Percentiles rank a stretch among this genome's conserved stretches.
Evolutionary conservation across 2,888 invertebrate species (phyloP).

Genomic region (Parnassius mnemosyne): DNA sequence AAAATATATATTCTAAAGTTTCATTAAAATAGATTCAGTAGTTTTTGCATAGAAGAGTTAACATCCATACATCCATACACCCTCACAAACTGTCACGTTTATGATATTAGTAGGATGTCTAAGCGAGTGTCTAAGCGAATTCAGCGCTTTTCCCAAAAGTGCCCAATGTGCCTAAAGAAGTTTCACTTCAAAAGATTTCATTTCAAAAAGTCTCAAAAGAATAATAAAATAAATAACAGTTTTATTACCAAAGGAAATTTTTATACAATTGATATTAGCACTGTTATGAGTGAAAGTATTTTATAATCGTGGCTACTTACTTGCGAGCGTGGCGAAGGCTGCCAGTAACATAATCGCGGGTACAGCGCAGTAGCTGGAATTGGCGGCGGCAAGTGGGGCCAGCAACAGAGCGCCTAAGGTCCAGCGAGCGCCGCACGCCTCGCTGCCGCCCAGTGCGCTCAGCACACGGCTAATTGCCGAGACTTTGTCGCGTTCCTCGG

Average conservation of each 20-base stretch:
- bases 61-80: too few relatives aligned
- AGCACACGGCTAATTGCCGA: slow-evolving; percentile 56
- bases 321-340: slow-evolving; percentile 73
- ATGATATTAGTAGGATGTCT: too few relatives aligned
- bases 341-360: slow-evolving; percentile 78
- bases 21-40: too few relatives aligned
- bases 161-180: too few relatives aligned
- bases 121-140: too few relatives aligned
- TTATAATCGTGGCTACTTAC: slow-evolving; percentile 49
- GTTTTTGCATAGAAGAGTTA: too few relatives aligned
- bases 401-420: slow-evolving; percentile 80
- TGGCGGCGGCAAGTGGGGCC: slow-evolving; percentile 80
- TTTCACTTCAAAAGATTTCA: neutral
- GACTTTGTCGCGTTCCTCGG: slow-evolving; percentile 42
- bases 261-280: neutral
- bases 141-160: too few relatives aligned
- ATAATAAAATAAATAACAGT: neutral
- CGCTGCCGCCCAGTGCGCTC: slow-evolving; percentile 48
- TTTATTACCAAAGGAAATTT: neutral
- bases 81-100: too few relatives aligned
- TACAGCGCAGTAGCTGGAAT: slow-evolving; percentile 80
- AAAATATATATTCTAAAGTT: too few relatives aligned
- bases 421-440: slow-evolving; percentile 77
- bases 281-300: neutral
- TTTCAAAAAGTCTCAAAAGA: neutral